These are phyloP conservation scores for Hypotaenidia okinawae DNA, from an alignment of 2,797 vertebrate species.

Conservation along the genomic window DNA sequence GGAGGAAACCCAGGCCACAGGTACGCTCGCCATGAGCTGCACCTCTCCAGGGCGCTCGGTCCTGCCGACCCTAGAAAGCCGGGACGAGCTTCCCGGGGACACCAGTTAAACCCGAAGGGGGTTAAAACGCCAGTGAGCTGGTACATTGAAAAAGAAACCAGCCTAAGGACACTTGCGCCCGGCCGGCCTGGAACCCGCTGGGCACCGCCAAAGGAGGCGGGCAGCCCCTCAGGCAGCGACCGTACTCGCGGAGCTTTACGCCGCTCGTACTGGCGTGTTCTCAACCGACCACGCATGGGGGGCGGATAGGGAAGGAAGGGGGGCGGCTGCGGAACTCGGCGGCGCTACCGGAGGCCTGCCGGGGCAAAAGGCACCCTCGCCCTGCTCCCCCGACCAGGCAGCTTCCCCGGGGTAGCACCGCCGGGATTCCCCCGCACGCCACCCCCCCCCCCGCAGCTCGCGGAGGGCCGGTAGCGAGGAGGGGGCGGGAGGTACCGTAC, in stretches of 20 bases:
- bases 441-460: neutral
- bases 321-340: neutral
- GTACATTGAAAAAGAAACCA: fast-evolving
- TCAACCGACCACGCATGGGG: too few relatives aligned
- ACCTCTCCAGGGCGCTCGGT: too few relatives aligned
- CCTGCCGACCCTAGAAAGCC: too few relatives aligned
- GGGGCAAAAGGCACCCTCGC: neutral
- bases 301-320: too few relatives aligned
- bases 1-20: fast-evolving
- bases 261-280: too few relatives aligned
- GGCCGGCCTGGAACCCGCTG: fast-evolving
- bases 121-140: fast-evolving
- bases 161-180: fast-evolving
- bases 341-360: neutral
- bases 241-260: neutral
- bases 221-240: neutral
- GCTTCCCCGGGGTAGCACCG: neutral
- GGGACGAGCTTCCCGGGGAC: fast-evolving
- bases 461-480: neutral
- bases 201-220: fast-evolving
- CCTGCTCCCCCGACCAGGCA: neutral
- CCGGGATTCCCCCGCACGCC: neutral
- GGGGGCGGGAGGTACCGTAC: slow-evolving; percentile 55
- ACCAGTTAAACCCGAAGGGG: fast-evolving
- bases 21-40: fast-evolving